Conservation (phyloP, 2,113 vertebrate species). For the Bubo scandiacus region DNA sequence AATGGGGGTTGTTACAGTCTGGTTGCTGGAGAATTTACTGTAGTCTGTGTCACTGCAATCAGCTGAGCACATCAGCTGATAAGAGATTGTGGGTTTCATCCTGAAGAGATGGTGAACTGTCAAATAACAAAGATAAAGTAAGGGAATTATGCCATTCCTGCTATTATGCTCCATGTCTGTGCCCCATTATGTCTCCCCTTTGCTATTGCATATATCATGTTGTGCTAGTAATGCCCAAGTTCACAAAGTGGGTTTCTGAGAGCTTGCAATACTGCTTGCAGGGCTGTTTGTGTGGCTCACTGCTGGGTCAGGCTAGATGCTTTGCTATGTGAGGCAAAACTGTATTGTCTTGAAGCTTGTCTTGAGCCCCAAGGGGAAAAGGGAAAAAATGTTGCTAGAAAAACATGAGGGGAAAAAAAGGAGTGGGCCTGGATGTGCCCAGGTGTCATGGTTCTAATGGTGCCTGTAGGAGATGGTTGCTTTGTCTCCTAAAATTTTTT, state of each 20-base stretch:
- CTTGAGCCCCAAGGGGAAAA: neutral
- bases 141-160: neutral
- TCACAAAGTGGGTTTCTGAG: neutral
- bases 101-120: neutral
- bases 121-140: slow-evolving; percentile 30
- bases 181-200: neutral
- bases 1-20: neutral
- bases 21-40: slow-evolving; percentile 21
- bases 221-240: neutral
- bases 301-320: neutral
- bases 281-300: neutral
- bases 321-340: neutral
- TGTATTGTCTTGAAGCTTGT: neutral
- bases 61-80: neutral
- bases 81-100: neutral
- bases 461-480: neutral
- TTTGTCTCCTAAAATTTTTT: neutral
- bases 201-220: neutral
- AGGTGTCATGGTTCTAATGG: neutral
- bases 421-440: neutral
- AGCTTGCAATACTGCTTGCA: neutral
- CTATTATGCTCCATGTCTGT: neutral
- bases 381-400: neutral
- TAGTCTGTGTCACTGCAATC: neutral
- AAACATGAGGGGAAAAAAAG: neutral